These are phyloP conservation scores for Iselma pallidipennis DNA, from an alignment of 2,888 invertebrate species.

Conservation along the genomic window DNA sequence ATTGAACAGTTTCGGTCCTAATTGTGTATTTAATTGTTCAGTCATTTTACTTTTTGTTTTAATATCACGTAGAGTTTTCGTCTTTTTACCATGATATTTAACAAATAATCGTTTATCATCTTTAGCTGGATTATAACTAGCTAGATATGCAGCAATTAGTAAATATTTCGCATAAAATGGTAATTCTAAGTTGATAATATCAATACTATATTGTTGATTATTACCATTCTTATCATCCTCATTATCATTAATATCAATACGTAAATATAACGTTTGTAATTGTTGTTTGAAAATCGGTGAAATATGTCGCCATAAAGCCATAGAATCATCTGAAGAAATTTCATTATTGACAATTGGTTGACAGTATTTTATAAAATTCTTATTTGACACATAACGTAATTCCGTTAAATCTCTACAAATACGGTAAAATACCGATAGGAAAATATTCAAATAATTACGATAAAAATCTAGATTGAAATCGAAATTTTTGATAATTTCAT, in stretches of 20 bases:
- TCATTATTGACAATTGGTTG: slow-evolving; percentile 74
- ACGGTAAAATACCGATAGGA: slow-evolving; percentile 81
- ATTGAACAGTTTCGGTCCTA: slow-evolving; percentile 74
- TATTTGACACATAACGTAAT: slow-evolving; percentile 76
- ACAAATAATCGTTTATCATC: slow-evolving; percentile 86
- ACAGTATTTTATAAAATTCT: slow-evolving; percentile 76
- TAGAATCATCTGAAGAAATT: slow-evolving; percentile 66
- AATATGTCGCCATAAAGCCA: slow-evolving; percentile 79
- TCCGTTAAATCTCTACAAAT: slow-evolving; percentile 86
- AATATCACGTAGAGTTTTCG: slow-evolving; percentile 66
- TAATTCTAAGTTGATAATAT: slow-evolving; percentile 70
- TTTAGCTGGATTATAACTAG: slow-evolving; percentile 89
- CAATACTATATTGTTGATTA: no score
- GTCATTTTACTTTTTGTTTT: slow-evolving; percentile 64
- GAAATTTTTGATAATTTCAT: slow-evolving; percentile 36
- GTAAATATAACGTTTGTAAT: slow-evolving; percentile 76
- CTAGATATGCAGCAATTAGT: slow-evolving; percentile 87
- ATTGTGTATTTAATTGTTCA: slow-evolving; percentile 66
- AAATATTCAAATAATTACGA: slow-evolving; percentile 77
- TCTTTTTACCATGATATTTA: slow-evolving; percentile 75
- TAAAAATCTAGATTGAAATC: slow-evolving; percentile 63
- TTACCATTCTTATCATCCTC: slow-evolving; percentile 13
- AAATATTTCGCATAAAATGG: slow-evolving; percentile 91
- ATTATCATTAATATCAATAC: slow-evolving; percentile 53
- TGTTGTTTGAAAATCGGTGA: slow-evolving; percentile 74